Percentiles rank a stretch among this genome's conserved stretches.
Conservation (phyloP, 2,113 vertebrate species). For the Pontoporia blainvillei region DNA sequence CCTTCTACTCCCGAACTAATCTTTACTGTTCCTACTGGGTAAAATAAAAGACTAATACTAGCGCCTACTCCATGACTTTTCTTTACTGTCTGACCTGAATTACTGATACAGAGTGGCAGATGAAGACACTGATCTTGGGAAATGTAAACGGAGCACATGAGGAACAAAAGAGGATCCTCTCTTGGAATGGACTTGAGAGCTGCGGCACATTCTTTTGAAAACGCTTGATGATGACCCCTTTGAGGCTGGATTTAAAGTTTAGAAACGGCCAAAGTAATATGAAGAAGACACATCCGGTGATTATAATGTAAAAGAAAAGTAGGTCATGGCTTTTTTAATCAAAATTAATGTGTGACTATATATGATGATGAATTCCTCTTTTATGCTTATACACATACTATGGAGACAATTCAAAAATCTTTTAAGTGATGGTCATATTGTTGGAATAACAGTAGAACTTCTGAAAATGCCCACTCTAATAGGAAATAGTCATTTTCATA, state of each 20-base stretch:
- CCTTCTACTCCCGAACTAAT: not conserved
- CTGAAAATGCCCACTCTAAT: not conserved
- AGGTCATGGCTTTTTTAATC: not conserved
- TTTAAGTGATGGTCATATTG: not conserved
- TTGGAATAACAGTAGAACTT: not conserved
- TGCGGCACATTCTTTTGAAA: not conserved
- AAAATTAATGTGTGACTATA: not conserved
- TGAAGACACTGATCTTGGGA: not conserved
- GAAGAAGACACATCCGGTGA: not conserved
- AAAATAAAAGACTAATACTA: not conserved
- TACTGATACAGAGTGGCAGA: not conserved
- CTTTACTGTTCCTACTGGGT: not conserved
- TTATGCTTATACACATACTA: not conserved
- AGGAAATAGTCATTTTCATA: conserved; percentile 10
- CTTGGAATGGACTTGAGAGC: not conserved
- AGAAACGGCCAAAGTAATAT: not conserved
- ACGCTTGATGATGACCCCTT: not conserved
- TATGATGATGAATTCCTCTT: not conserved
- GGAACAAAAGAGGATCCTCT: not conserved
- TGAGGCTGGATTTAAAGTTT: not conserved
- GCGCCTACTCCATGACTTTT: not conserved
- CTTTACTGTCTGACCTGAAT: not conserved
- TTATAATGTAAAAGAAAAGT: not conserved
- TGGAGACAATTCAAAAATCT: conserved; percentile 26
- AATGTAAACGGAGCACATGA: not conserved